Evolutionary conservation across 2,888 invertebrate species (phyloP), one percentile per base, ranked within the genome.

Genomic region (Patella pellucida): DNA sequence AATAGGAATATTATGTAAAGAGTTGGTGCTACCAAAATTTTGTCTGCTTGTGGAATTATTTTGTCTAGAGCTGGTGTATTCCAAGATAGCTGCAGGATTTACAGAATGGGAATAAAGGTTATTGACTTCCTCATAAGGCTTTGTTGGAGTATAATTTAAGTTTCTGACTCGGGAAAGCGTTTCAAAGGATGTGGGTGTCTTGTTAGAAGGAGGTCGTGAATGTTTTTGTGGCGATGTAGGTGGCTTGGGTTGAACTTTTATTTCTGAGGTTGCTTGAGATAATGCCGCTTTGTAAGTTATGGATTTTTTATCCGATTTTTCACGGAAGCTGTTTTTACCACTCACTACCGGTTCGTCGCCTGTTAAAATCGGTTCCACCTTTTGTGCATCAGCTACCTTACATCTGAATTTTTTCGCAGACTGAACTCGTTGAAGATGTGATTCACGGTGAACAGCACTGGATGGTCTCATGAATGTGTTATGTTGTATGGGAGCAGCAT

Each of bases 61-160:
- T 54, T 41, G 56, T 16, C 50, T 69, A 19, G 62, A 31, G 19
- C 52, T 52, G 19, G 62, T 62, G 15, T 62, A 62, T 62, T 62
- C 62, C 62, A 62, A 62, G 62, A 62, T 62, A 23, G 62, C 62
- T 3, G 68, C n/a, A 31, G 68, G 41, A 31, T 54, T 52, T 15
- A 23, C 1, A n/a, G 62, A 50, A 7, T 69, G 75, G 15, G 69
- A 67, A 62, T 68, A 52, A 16, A 56, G 51, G 15, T 72, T 71
- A 9, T 68, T 83, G 11, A 86, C 85, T 73, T 86, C 85, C 67
- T 76, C 75, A 69, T 87, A 87, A 31, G 87, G 86, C 73, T 85
- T 87, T 9, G 84, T 85, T 23, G 86, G 85, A 0, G 85, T 85
- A 78, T 87, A 87, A 76, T 85, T 84, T 23, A 84, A 78, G 71